Percentiles rank a stretch among this genome's conserved stretches.
Evolutionary conservation across 2,113 vertebrate genomes (phyloP).

Genomic region (Indicator indicator): DNA sequence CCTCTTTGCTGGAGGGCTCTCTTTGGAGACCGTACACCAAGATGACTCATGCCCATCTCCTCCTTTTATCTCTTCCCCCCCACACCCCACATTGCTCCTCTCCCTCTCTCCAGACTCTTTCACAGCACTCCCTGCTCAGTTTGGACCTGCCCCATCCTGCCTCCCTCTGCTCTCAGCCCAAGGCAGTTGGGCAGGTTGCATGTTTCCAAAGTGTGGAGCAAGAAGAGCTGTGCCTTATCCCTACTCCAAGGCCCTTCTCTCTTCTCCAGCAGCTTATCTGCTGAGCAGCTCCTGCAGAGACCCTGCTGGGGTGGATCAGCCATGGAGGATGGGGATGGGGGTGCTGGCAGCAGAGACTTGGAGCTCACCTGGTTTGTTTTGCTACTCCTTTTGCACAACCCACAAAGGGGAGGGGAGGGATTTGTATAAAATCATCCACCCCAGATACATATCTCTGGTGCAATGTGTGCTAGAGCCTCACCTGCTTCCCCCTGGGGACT

Average conservation of each 20-base stretch:
- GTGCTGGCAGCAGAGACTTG: fast-evolving
- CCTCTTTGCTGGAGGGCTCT: neutral
- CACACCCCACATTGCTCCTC: neutral
- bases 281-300: neutral
- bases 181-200: neutral
- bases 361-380: neutral
- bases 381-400: neutral
- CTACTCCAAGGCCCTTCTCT: neutral
- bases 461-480: neutral
- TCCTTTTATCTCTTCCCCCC: neutral
- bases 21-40: neutral
- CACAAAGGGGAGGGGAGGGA: neutral
- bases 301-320: fast-evolving
- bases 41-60: conserved; percentile 3
- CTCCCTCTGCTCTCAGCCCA: neutral
- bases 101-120: neutral
- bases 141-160: conserved; percentile 39
- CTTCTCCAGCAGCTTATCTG: neutral
- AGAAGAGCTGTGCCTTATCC: neutral
- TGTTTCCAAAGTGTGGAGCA: neutral
- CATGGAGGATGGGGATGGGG: neutral
- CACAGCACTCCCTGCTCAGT: neutral
- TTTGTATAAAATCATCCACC: neutral
- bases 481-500: conserved; percentile 44
- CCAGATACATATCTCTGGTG: neutral